Evolutionary conservation across 2,113 vertebrate genomes (phyloP).

Genomic region (Nannospalax galili): DNA sequence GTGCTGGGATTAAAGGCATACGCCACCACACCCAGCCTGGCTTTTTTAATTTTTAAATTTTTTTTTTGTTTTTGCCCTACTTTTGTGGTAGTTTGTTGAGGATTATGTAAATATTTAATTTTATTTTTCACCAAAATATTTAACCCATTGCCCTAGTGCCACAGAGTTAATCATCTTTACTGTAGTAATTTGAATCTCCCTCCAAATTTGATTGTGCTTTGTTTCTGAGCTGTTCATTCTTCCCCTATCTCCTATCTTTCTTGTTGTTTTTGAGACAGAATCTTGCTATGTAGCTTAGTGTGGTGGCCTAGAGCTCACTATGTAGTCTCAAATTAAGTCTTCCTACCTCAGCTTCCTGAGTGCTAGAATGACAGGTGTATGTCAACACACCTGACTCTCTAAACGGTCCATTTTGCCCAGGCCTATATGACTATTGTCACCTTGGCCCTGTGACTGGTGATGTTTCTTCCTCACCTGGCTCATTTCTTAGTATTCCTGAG

Average conservation of each 20-base stretch:
- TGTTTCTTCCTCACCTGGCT: background rate
- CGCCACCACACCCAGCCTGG: too few relatives aligned
- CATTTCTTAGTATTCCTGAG: background rate
- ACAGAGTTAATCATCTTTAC: background rate
- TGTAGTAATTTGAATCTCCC: background rate
- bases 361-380: background rate
- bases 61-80: background rate
- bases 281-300: background rate
- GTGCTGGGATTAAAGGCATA: too few relatives aligned
- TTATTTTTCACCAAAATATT: background rate
- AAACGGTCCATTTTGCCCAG: background rate
- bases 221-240: background rate
- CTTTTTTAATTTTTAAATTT: background rate
- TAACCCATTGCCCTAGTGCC: too few relatives aligned
- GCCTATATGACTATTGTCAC: background rate
- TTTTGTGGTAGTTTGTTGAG: conserved; percentile 26
- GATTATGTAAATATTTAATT: background rate
- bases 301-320: too few relatives aligned
- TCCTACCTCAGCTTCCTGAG: background rate
- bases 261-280: background rate
- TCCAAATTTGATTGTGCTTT: background rate
- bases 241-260: background rate
- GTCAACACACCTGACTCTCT: background rate
- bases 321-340: background rate
- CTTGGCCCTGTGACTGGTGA: background rate